phyloP scores from a whole-genome alignment of 2,797 vertebrate genomes.

The Gadopsis marmoratus region DNA sequence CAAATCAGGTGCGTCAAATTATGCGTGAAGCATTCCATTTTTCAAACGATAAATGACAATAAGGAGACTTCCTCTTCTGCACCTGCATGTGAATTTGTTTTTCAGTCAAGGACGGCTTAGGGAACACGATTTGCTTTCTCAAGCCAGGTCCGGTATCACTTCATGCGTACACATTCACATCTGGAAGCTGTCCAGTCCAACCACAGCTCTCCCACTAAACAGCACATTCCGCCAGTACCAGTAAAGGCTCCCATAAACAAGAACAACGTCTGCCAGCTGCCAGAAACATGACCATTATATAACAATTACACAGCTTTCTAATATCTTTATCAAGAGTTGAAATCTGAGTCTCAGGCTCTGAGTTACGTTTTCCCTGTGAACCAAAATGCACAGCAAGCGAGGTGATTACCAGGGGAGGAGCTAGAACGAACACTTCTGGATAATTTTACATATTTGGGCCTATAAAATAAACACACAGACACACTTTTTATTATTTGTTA shows the following conservation, averaged over 20 bases:
- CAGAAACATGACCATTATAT: background rate
- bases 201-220: slow-evolving; percentile 42
- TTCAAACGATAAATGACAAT: slow-evolving; percentile 16
- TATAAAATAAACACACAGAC: background rate
- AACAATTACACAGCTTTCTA: slow-evolving; percentile 15
- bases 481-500: background rate
- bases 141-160: slow-evolving; percentile 7
- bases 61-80: background rate
- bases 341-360: slow-evolving; percentile 16
- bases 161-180: slow-evolving; percentile 35
- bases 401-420: background rate
- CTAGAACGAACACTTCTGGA: background rate
- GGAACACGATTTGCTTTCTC: background rate
- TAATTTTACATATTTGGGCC: background rate
- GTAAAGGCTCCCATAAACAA: slow-evolving; percentile 15
- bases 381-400: background rate
- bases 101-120: background rate
- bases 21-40: background rate
- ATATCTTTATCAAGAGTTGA: slow-evolving; percentile 30
- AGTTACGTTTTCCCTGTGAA: slow-evolving; percentile 1
- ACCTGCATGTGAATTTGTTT: background rate
- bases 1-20: slow-evolving; percentile 15
- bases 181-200: slow-evolving; percentile 46
- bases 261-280: slow-evolving; percentile 19
- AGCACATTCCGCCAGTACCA: slow-evolving; percentile 1